phyloP scores from a whole-genome alignment of 2,113 vertebrate genomes.

The Cebidichthys violaceus region DNA sequence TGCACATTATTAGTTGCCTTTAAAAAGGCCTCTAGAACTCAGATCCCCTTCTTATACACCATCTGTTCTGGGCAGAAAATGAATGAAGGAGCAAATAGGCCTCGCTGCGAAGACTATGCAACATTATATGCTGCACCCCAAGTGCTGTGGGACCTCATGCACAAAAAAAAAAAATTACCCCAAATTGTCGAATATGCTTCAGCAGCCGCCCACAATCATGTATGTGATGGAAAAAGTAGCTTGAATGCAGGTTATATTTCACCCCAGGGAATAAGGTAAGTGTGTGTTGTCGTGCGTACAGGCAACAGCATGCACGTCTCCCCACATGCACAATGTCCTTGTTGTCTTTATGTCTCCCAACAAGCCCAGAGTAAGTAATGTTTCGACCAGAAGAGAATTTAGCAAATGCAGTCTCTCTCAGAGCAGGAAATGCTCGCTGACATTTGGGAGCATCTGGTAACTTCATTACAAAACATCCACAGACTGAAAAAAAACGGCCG shows the following conservation, averaged over 20 bases:
- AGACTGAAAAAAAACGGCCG: slow-evolving; percentile 20
- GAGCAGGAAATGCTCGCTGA: slow-evolving; percentile 60
- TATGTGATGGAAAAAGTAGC: slow-evolving; percentile 36
- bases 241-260: slow-evolving; percentile 44
- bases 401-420: slow-evolving; percentile 45
- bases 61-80: slow-evolving; percentile 67
- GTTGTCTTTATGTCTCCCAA: slow-evolving; percentile 30
- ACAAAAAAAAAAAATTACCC: slow-evolving; percentile 18
- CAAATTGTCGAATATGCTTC: slow-evolving; percentile 27
- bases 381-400: slow-evolving; percentile 53
- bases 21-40: slow-evolving; percentile 50
- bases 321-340: slow-evolving; percentile 14
- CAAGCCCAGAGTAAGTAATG: slow-evolving; percentile 50
- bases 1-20: slow-evolving; percentile 51
- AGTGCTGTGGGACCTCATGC: slow-evolving; percentile 1
- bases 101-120: slow-evolving; percentile 36
- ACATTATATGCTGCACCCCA: slow-evolving; percentile 27
- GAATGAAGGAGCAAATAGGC: slow-evolving; percentile 39
- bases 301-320: slow-evolving; percentile 15
- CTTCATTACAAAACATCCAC: slow-evolving; percentile 59
- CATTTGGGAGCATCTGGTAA: slow-evolving; percentile 73
- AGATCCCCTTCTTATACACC: slow-evolving; percentile 61
- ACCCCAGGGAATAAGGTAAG: slow-evolving; percentile 27
- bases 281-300: background rate
- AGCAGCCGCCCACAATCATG: slow-evolving; percentile 24